Conservation (phyloP, 2,888 invertebrate species). For the Hyposoter dolosus region DNA sequence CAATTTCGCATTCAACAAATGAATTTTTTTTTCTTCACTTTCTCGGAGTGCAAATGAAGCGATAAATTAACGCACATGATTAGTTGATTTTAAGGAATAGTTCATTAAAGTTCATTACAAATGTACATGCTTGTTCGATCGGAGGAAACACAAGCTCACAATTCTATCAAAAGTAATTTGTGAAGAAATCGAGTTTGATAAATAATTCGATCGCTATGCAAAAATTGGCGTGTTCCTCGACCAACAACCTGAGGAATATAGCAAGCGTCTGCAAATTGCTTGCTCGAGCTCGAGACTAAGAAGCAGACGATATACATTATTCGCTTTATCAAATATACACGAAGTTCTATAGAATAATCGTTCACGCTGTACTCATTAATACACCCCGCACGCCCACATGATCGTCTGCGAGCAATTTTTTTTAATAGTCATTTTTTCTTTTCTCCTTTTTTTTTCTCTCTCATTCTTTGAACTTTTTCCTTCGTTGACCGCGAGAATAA, state of each 20-base stretch:
- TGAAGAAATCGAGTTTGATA: neutral
- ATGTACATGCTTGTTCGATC: neutral
- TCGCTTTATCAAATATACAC: constrained; percentile 54
- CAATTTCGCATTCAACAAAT: constrained; percentile 1
- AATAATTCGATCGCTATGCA: neutral
- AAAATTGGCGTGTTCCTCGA: constrained; percentile 57
- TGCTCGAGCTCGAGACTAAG: constrained; percentile 13
- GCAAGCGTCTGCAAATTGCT: constrained; percentile 29
- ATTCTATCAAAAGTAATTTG: neutral
- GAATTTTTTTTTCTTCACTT: neutral
- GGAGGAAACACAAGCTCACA: neutral
- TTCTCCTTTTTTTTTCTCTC: constrained; percentile 2
- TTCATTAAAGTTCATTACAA: neutral
- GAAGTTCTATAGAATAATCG: constrained; percentile 32
- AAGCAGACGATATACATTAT: constrained; percentile 21
- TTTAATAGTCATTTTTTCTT: constrained; percentile 1
- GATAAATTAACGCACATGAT: neutral
- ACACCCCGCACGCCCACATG: constrained; percentile 45
- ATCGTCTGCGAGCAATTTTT: constrained; percentile 36
- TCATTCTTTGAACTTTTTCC: constrained; percentile 12
- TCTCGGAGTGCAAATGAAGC: neutral
- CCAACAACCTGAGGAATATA: constrained; percentile 62
- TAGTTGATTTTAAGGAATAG: too few species aligned
- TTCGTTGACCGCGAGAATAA: constrained; percentile 28
- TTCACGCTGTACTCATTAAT: constrained; percentile 50